Percentiles rank a stretch among this genome's conserved stretches.
Evolutionary conservation across 2,888 invertebrate species (phyloP).

Genomic region (Allygus modestus): DNA sequence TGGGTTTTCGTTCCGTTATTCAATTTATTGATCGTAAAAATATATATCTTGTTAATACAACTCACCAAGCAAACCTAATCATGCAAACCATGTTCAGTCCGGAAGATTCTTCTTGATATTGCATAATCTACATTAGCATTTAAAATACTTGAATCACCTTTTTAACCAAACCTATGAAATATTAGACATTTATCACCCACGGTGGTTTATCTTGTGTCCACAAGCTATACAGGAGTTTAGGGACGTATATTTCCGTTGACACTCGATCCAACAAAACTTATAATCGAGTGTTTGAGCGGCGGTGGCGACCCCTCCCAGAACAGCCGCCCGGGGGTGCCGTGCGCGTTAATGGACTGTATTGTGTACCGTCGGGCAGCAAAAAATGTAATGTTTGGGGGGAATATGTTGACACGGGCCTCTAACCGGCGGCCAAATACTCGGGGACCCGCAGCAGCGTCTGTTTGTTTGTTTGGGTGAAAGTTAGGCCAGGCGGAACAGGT

Average conservation of each 20-base stretch:
- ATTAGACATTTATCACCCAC: neutral
- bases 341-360: conserved; percentile 50
- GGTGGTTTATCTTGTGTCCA: neutral
- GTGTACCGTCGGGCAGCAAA: conserved; percentile 20
- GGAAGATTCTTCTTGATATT: too few species aligned
- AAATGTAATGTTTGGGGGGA: conserved; percentile 48
- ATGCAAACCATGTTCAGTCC: too few species aligned
- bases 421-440: neutral
- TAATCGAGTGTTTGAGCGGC: conserved; percentile 44
- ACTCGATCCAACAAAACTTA: conserved; percentile 18
- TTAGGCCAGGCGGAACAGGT: conserved; percentile 30
- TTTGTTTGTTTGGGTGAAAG: conserved; percentile 50
- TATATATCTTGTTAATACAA: too few species aligned
- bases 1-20: too few species aligned
- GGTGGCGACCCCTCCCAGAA: neutral
- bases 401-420: conserved; percentile 21
- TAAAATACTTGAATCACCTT: neutral
- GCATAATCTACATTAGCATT: too few species aligned
- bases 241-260: conserved; percentile 13
- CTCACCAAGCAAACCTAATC: too few species aligned
- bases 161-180: neutral
- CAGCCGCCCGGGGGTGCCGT: neutral
- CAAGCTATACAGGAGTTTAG: neutral
- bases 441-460: neutral
- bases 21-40: too few species aligned